A percentile compares a stretch with the other conserved stretches of the same genome.
Conservation (phyloP, 2,888 invertebrate genomes). For the Agrotis puta region DNA sequence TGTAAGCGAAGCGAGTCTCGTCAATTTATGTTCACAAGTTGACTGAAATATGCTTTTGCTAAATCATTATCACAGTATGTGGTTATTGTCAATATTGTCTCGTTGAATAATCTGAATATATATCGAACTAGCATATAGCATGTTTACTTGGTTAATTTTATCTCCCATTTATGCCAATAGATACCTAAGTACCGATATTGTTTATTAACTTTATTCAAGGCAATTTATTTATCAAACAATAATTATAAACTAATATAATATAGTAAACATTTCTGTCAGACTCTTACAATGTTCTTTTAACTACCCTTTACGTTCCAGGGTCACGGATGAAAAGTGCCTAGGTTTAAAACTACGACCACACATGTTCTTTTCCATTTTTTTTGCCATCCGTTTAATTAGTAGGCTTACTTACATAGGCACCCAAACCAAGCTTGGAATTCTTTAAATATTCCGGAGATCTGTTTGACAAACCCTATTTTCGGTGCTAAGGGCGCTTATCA, state of each 20-base stretch:
- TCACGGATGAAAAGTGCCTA: too few species aligned
- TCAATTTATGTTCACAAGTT: too few species aligned
- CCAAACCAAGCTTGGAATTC: too few species aligned
- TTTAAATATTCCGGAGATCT: not conserved
- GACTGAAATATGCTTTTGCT: too few species aligned
- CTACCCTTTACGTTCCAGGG: too few species aligned
- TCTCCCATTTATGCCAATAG: not conserved
- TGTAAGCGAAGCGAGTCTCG: too few species aligned
- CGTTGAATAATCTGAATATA: not conserved
- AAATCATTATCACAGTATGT: too few species aligned
- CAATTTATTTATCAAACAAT: slow-evolving; percentile 8
- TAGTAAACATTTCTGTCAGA: not conserved
- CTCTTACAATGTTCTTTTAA: too few species aligned
- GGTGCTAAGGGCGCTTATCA: not conserved
- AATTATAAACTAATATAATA: not conserved
- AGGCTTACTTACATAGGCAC: too few species aligned
- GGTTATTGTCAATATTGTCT: not conserved
- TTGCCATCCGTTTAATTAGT: too few species aligned
- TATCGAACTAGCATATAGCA: not conserved
- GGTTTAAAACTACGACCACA: too few species aligned
- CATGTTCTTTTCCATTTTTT: too few species aligned
- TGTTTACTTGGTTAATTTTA: slow-evolving; percentile 1
- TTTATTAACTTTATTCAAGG: slow-evolving; percentile 30
- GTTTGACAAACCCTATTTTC: not conserved
- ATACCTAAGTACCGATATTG: slow-evolving; percentile 8